Evolutionary conservation across 2,888 invertebrate species (phyloP), one percentile per base, ranked within the genome.

Genomic region (Drosophila colorata): DNA sequence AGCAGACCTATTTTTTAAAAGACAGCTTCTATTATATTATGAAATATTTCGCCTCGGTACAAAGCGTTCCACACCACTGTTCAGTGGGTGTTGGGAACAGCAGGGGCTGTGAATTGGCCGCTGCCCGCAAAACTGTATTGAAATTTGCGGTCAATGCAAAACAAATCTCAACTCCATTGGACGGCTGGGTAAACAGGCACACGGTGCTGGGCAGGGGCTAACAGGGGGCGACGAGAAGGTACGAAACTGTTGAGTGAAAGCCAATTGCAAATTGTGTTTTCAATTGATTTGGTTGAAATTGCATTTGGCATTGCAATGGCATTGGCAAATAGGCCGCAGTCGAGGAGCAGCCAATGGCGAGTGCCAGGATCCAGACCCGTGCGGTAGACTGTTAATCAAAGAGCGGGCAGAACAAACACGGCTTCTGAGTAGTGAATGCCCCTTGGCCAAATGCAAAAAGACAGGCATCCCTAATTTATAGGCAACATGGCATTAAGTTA

Each of bases 401-500:
- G 74, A 68, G 63, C 65, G 57, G 52, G 43, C 43, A 7, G 56
- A 37, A 20, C 53, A 61, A 74, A 65, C 53, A 41, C 11, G 37
- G 16, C 31, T 35, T 18, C 52, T 13, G 40, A 18, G 40, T 23
- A 58, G 65, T 66, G 73, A 68, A 65, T 65, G 74, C 63, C 74
- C 69, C 66, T 75, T 74, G 63, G 59, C 35, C 73, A 72, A 82
- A 87, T 82, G 64, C 55, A 69, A 60, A 55, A 48, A 65, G 75
- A 70, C 82, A 76, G 73, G 66, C 82, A 79, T 82, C 65, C 65
- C 74, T 84, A 81, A 84, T 84, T 84, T 84, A 87, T 84, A 77
- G 86, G 64, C 85, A 81, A 87, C 88, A 79, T 84, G 86, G 83
- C 87, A 87, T 85, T 84, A 84, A 87, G 86, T 84, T 87, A 84